Conservation (phyloP, 2,888 invertebrate species). For the Parasteatoda lunata region DNA sequence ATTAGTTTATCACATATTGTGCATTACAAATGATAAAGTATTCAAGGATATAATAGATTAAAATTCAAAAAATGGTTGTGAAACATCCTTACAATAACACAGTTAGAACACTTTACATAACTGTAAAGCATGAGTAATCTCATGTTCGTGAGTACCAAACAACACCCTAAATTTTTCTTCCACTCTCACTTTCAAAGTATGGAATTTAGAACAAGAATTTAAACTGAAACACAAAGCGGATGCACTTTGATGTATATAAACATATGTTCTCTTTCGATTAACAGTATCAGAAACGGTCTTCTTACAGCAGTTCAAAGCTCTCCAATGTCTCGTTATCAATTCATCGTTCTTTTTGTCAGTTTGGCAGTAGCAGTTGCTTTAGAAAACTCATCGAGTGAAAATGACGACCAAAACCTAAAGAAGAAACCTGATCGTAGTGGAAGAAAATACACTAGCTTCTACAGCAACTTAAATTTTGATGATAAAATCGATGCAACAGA, state of each 20-base stretch:
- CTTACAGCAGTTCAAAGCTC: background rate
- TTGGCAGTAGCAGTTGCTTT: background rate
- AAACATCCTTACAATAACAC: no score
- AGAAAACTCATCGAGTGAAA: background rate
- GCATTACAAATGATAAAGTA: no score
- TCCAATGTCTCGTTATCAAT: background rate
- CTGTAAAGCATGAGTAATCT: background rate
- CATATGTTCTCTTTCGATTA: background rate
- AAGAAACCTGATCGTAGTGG: background rate
- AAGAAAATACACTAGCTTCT: constrained; percentile 27
- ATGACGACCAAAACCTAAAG: background rate
- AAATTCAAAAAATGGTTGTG: no score
- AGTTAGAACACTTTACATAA: background rate
- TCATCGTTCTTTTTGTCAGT: background rate
- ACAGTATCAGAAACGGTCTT: background rate
- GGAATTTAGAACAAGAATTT: background rate
- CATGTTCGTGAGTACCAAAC: background rate
- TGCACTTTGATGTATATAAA: constrained; percentile 18
- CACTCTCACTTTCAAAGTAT: background rate
- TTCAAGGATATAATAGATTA: no score
- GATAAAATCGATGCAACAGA: background rate
- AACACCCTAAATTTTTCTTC: constrained; percentile 1
- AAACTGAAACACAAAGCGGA: background rate
- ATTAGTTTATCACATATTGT: no score
- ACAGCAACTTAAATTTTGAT: constrained; percentile 1